Percentiles rank a stretch among this genome's conserved stretches.
Conservation (phyloP, 2,888 invertebrate genomes). For the Corbicula japonica region DNA sequence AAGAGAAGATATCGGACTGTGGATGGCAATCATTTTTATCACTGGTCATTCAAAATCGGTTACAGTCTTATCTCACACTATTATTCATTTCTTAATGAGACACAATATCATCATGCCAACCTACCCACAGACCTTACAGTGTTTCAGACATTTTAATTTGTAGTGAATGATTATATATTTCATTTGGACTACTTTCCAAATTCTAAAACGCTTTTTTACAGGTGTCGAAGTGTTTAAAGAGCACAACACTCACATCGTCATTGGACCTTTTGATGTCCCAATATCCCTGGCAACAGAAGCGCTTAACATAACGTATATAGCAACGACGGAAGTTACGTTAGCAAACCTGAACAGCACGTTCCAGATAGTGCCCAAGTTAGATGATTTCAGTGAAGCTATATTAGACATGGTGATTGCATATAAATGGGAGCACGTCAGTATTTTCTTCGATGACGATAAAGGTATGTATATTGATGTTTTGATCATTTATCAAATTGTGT, state of each 20-base stretch:
- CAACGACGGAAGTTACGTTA: constrained; percentile 69
- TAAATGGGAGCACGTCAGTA: constrained; percentile 78
- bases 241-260: constrained; percentile 70
- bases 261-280: constrained; percentile 77
- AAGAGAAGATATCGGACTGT: too few relatives aligned
- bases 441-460: constrained; percentile 79
- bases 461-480: constrained; percentile 65
- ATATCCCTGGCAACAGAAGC: constrained; percentile 78
- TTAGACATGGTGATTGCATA: constrained; percentile 75
- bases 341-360: constrained; percentile 69
- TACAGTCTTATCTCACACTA: too few relatives aligned
- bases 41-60: too few relatives aligned
- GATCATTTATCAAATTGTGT: too few relatives aligned
- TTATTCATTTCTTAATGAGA: too few relatives aligned
- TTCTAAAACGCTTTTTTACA: constrained; percentile 42
- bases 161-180: too few relatives aligned
- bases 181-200: background rate
- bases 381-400: constrained; percentile 74
- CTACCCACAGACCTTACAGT: too few relatives aligned
- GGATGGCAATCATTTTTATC: too few relatives aligned
- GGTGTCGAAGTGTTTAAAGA: constrained; percentile 55
- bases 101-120: too few relatives aligned
- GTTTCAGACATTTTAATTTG: too few relatives aligned
- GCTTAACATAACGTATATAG: constrained; percentile 75
- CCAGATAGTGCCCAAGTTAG: constrained; percentile 73